Conservation (phyloP, 2,113 vertebrate genomes). For the Taurulus bubalis region DNA sequence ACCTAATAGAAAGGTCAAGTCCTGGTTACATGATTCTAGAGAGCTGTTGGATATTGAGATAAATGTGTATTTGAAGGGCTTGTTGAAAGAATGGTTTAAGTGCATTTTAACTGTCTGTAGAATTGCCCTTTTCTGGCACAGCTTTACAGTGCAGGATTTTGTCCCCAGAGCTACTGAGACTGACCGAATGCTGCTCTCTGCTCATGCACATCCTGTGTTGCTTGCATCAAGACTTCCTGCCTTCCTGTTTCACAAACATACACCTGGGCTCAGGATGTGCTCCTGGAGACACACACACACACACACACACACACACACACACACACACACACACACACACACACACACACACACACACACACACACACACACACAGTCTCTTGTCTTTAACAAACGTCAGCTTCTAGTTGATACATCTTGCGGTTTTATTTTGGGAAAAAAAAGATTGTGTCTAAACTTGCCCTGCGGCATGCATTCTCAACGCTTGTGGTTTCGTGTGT, state of each 20-base stretch:
- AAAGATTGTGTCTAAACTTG: background rate
- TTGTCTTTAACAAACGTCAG: background rate
- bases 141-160: constrained; percentile 21
- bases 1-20: background rate
- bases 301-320: background rate
- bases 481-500: background rate
- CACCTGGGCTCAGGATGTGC: constrained; percentile 70
- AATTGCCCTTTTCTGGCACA: constrained; percentile 16
- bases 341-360: too few relatives aligned
- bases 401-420: background rate
- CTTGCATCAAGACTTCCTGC: constrained; percentile 69
- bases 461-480: background rate
- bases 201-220: constrained; percentile 75
- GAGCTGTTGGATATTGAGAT: background rate
- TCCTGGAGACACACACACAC: constrained; percentile 56
- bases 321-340: constrained; percentile 42
- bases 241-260: constrained; percentile 75
- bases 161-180: constrained; percentile 31
- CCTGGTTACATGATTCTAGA: background rate
- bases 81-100: background rate
- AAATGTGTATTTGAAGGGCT: background rate
- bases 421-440: background rate
- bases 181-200: constrained; percentile 28
- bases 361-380: background rate
- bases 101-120: background rate